Conservation (phyloP, 2,797 vertebrate genomes). For the Bovichtus variegatus region DNA sequence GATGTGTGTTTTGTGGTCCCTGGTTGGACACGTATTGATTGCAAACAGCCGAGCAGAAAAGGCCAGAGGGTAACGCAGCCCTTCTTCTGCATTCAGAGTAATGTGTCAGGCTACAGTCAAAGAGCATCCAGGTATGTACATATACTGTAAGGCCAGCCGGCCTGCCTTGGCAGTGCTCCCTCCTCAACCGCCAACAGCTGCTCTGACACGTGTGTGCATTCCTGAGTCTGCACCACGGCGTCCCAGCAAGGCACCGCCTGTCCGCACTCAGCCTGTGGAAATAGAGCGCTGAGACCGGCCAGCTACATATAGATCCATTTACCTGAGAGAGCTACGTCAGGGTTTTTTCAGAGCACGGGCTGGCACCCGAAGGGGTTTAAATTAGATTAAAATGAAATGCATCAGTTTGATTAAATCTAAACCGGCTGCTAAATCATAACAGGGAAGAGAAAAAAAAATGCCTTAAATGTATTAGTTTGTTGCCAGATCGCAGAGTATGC, state of each 20-base stretch:
- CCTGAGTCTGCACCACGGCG: conserved; percentile 60
- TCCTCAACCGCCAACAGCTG: conserved; percentile 75
- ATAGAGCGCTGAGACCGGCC: conserved; percentile 3
- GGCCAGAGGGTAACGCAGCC: background rate
- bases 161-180: conserved; percentile 51
- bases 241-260: conserved; percentile 51
- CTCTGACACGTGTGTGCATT: conserved; percentile 76
- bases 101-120: background rate
- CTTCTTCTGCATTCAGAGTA: background rate
- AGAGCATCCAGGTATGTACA: conserved; percentile 39
- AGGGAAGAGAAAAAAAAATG: background rate
- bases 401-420: conserved; percentile 51
- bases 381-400: conserved; percentile 59
- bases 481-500: conserved; percentile 15
- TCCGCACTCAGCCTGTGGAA: conserved; percentile 23
- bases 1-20: background rate
- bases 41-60: background rate
- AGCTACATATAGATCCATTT: conserved; percentile 38
- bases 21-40: conserved; percentile 7
- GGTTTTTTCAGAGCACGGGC: conserved; percentile 33
- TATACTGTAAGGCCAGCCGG: conserved; percentile 33
- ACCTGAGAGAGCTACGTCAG: conserved; percentile 58
- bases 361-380: conserved; percentile 35
- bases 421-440: conserved; percentile 48
- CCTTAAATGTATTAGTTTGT: conserved; percentile 21